These are phyloP conservation scores for Alouatta palliata DNA, from an alignment of 2,113 vertebrate species.

Conservation along the genomic window DNA sequence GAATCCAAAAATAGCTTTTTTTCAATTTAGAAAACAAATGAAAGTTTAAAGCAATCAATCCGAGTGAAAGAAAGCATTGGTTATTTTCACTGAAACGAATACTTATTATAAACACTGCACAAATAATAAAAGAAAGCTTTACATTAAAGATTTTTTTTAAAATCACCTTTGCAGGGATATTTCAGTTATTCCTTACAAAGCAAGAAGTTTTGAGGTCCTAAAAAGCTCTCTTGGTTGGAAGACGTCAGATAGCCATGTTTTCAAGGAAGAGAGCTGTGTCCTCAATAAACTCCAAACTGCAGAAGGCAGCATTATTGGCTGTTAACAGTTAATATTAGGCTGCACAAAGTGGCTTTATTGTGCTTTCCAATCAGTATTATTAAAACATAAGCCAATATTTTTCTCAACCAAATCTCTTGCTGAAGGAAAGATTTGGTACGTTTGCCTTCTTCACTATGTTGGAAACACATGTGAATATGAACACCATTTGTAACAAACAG, in stretches of 20 bases:
- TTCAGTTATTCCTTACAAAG: constrained; percentile 5
- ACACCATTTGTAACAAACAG: neutral
- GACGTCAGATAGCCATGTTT: neutral
- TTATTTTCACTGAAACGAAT: constrained; percentile 6
- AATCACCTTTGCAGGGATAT: neutral
- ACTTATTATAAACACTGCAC: neutral
- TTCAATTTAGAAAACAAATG: constrained; percentile 44
- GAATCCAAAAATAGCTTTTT: constrained; percentile 9
- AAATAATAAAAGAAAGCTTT: neutral
- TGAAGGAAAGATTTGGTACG: neutral
- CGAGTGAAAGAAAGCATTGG: constrained; percentile 28
- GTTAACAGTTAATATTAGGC: neutral
- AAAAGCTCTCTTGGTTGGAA: neutral
- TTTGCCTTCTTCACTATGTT: neutral
- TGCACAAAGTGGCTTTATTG: neutral
- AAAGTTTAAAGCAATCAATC: constrained; percentile 32
- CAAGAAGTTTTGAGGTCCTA: neutral
- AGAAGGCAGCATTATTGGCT: neutral
- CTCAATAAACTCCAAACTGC: neutral
- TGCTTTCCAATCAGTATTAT: neutral
- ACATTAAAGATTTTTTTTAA: too few relatives aligned
- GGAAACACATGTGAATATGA: neutral
- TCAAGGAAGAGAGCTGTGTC: neutral
- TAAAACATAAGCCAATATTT: neutral
- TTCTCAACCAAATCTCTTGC: neutral